Conservation (phyloP, 2,888 invertebrate genomes). For the Drosophila sordidapex region DNA sequence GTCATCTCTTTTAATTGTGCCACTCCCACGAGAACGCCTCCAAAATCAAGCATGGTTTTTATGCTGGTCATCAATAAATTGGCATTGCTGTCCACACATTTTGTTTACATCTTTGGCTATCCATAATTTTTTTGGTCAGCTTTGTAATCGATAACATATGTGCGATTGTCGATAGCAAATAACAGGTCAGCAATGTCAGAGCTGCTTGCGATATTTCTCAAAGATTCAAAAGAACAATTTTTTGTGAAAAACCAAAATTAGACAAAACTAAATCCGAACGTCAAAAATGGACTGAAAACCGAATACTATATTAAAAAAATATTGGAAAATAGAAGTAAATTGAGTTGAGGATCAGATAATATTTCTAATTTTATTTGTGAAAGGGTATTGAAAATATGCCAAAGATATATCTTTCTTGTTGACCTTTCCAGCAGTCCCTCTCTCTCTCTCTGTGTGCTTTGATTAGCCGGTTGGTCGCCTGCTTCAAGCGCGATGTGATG, state of each 20-base stretch:
- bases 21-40: slow-evolving; percentile 48
- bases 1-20: slow-evolving; percentile 33
- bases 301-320: too few species aligned
- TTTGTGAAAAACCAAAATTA: too few species aligned
- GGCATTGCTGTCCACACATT: slow-evolving; percentile 12
- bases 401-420: slow-evolving; percentile 14
- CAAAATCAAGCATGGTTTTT: slow-evolving; percentile 19
- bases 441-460: slow-evolving; percentile 43
- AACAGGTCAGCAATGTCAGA: slow-evolving; percentile 19
- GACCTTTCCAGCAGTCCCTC: slow-evolving; percentile 38
- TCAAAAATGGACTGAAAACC: too few species aligned
- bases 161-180: slow-evolving; percentile 33
- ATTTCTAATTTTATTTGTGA: background rate
- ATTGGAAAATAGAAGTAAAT: background rate
- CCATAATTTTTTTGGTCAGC: slow-evolving; percentile 7
- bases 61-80: slow-evolving; percentile 47
- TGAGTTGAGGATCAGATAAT: background rate
- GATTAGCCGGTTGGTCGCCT: slow-evolving; percentile 60
- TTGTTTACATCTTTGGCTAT: background rate
- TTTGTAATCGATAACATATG: slow-evolving; percentile 30
- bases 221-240: too few species aligned
- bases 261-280: too few species aligned
- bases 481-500: slow-evolving; percentile 60
- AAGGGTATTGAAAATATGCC: background rate
- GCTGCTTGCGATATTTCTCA: slow-evolving; percentile 33